Percentiles rank a stretch among this genome's conserved stretches.
These are phyloP conservation scores for Colletes collaris DNA, from an alignment of 2,888 invertebrate genomes.

Conservation along the genomic window DNA sequence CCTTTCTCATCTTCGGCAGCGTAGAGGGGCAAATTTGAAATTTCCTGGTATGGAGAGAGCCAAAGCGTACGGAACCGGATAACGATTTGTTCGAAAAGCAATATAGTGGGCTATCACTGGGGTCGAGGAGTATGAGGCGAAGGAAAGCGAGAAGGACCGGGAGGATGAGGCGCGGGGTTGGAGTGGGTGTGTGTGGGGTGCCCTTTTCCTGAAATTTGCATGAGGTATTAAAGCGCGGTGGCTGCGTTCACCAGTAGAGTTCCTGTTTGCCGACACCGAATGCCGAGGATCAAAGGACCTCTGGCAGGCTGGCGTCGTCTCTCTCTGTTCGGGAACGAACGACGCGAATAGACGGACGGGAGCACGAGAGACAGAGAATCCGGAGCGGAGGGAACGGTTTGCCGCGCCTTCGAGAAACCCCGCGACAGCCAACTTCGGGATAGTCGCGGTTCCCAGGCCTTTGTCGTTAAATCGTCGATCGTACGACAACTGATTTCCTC, in stretches of 20 bases:
- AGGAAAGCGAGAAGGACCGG: slow-evolving; percentile 66
- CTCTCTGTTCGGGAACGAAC: slow-evolving; percentile 41
- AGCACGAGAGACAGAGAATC: slow-evolving; percentile 21
- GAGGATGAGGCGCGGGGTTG: slow-evolving; percentile 43
- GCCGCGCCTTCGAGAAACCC: slow-evolving; percentile 29
- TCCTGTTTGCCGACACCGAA: slow-evolving; percentile 82
- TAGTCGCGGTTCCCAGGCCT: slow-evolving; percentile 50
- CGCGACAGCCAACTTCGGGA: slow-evolving; percentile 56
- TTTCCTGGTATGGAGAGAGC: slow-evolving; percentile 48
- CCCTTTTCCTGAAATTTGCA: slow-evolving; percentile 82
- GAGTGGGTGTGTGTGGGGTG: slow-evolving; percentile 60
- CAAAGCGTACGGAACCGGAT: slow-evolving; percentile 74
- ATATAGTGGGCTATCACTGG: slow-evolving; percentile 78
- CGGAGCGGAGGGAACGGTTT: slow-evolving; percentile 32
- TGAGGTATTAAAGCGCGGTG: slow-evolving; percentile 83
- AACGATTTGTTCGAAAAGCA: slow-evolving; percentile 83
- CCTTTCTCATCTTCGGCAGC: not conserved
- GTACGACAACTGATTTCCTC: slow-evolving; percentile 57
- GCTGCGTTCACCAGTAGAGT: slow-evolving; percentile 79
- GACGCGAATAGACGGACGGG: slow-evolving; percentile 34
- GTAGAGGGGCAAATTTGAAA: slow-evolving; percentile 57
- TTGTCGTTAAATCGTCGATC: slow-evolving; percentile 66
- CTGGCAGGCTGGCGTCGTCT: slow-evolving; percentile 63
- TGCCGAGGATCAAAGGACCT: slow-evolving; percentile 82
- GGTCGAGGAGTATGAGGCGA: slow-evolving; percentile 69